Evolutionary conservation across 1,140 invertebrate species (phyloP), one percentile per base, ranked within the genome.

Genomic region (Meteorus sp.): DNA sequence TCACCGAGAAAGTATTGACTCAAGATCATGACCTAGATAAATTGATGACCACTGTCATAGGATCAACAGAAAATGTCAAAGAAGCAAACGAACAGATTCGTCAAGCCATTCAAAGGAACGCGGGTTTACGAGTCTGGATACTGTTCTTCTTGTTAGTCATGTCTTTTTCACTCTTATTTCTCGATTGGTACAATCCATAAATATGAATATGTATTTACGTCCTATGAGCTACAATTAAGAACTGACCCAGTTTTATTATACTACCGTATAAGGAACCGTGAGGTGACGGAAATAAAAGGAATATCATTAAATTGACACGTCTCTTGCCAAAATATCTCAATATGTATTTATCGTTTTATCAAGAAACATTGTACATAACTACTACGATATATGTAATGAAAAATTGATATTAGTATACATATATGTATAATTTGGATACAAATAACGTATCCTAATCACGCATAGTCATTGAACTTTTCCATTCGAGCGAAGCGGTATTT

Each of bases 181-280:
- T 99, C 33, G 95, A 99, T 82, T 99, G 97, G 97, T 99, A 99
- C 74, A 99, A 98, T 85, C 91, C 93, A 71, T 96, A 85, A 88
- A 75, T 47, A 9, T n/a, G n/a, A n/a, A n/a, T n/a, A n/a, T n/a
- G n/a, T n/a, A n/a, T n/a, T n/a, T n/a, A n/a, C n/a, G n/a, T n/a
- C n/a, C n/a, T n/a, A n/a, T n/a, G n/a, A n/a, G n/a, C n/a, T n/a
- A n/a, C n/a, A n/a, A n/a, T n/a, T n/a, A n/a, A n/a, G n/a, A n/a
- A n/a, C n/a, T n/a, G n/a, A n/a, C n/a, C n/a, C n/a, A n/a, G n/a
- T n/a, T n/a, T n/a, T n/a, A n/a, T n/a, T n/a, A n/a, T n/a, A n/a
- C n/a, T n/a, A n/a, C n/a, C n/a, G n/a, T n/a, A n/a, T n/a, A n/a
- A n/a, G n/a, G n/a, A n/a, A n/a, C n/a, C n/a, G n/a, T n/a, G n/a